phyloP scores from a whole-genome alignment of 2,797 vertebrate species.

The Stomatorhinus walkeri region DNA sequence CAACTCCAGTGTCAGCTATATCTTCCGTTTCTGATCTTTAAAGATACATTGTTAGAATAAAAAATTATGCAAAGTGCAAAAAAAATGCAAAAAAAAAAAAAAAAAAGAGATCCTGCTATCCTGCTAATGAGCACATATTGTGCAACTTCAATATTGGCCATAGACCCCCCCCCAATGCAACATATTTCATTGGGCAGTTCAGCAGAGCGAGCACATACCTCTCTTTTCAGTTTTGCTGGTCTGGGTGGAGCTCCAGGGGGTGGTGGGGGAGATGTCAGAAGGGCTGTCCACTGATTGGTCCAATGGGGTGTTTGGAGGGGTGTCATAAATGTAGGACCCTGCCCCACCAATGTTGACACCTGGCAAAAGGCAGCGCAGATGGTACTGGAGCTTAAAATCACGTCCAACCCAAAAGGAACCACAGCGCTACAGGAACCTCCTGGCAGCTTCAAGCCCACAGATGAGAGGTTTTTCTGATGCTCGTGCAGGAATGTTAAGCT shows the following conservation, averaged over 20 bases:
- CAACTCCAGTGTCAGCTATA: too few species aligned
- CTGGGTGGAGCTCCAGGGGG: conserved; percentile 8
- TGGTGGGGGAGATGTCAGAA: conserved; percentile 6
- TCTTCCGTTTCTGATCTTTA: too few species aligned
- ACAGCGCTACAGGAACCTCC: background rate
- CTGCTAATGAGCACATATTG: background rate
- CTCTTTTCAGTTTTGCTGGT: background rate
- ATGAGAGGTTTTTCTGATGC: background rate
- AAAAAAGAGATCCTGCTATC: too few species aligned
- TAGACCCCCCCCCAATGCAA: background rate
- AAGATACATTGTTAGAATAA: background rate
- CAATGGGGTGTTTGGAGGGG: conserved; percentile 35
- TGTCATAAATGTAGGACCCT: conserved; percentile 60
- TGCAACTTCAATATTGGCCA: background rate
- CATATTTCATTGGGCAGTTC: background rate
- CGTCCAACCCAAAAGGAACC: background rate
- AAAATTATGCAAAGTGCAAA: background rate
- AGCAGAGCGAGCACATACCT: background rate
- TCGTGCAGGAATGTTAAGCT: background rate
- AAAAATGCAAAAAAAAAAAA: too few species aligned
- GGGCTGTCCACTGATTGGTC: conserved; percentile 27
- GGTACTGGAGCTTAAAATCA: background rate
- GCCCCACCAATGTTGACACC: conserved; percentile 67
- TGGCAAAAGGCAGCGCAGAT: conserved; percentile 24
- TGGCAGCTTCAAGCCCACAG: background rate